These are phyloP conservation scores for Strigamia crassipes DNA, from an alignment of 2,888 invertebrate species.

Conservation along the genomic window DNA sequence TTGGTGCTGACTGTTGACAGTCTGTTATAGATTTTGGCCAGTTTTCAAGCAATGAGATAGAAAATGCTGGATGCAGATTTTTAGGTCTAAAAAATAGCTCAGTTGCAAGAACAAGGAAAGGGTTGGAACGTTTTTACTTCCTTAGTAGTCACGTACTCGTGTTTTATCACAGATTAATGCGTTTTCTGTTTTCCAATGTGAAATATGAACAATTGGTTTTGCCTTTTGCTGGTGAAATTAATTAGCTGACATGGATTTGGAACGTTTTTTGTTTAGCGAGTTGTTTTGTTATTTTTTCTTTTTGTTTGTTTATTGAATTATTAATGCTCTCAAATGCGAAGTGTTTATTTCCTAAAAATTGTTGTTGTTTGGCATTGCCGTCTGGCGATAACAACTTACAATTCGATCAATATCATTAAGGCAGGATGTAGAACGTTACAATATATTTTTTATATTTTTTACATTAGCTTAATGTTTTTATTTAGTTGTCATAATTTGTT, in stretches of 20 bases:
- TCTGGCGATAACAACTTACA: neutral
- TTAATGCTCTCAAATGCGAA: neutral
- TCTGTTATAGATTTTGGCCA: neutral
- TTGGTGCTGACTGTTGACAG: constrained; percentile 10
- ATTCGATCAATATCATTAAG: neutral
- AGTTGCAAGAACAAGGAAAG: constrained; percentile 7
- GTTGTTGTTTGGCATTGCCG: neutral
- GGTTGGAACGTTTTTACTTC: constrained; percentile 17
- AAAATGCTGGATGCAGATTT: neutral
- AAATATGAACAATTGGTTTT: too few relatives aligned
- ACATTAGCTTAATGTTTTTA: neutral
- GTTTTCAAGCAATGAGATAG: neutral
- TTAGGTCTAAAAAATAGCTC: neutral
- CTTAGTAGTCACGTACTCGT: neutral
- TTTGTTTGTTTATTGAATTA: neutral
- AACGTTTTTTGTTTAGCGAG: neutral
- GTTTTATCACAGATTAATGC: too few relatives aligned
- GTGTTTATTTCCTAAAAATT: neutral
- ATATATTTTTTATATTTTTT: neutral
- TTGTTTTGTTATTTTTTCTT: neutral
- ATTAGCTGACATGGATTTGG: neutral
- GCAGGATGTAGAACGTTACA: neutral
- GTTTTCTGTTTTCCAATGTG: too few relatives aligned
- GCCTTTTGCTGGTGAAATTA: too few relatives aligned
- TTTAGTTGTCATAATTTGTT: neutral